These are phyloP conservation scores for Drosophila neocordata DNA, from an alignment of 1,140 invertebrate genomes.

Conservation along the genomic window DNA sequence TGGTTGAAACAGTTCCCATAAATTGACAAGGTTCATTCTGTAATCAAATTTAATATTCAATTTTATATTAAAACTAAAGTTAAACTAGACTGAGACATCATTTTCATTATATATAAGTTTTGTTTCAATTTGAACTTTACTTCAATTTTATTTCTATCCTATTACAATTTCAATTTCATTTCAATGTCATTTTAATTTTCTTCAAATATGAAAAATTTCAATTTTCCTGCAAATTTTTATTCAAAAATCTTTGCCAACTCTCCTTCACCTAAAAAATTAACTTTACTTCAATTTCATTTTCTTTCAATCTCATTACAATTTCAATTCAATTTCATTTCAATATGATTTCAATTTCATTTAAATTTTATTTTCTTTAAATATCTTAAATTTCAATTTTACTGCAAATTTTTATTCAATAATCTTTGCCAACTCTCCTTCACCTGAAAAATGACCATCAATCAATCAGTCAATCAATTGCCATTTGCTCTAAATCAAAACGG, in stretches of 20 bases:
- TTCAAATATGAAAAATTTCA: too few relatives aligned
- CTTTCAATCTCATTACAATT: not conserved
- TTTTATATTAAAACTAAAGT: not conserved
- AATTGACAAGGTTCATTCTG: slow-evolving; percentile 42
- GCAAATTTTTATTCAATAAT: not conserved
- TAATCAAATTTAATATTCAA: not conserved
- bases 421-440: not conserved
- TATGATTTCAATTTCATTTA: not conserved
- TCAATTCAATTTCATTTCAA: not conserved
- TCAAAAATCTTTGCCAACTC: too few relatives aligned
- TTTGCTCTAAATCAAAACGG: slow-evolving; percentile 38
- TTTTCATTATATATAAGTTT: too few relatives aligned
- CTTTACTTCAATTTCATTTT: too few relatives aligned
- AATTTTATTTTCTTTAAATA: not conserved
- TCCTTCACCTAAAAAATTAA: too few relatives aligned
- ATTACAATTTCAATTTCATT: too few relatives aligned
- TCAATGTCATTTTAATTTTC: too few relatives aligned
- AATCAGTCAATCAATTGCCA: slow-evolving; percentile 17
- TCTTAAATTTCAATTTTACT: not conserved
- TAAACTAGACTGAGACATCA: not conserved
- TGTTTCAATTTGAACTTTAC: too few relatives aligned
- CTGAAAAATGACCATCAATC: slow-evolving; percentile 6
- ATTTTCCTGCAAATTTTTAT: too few relatives aligned
- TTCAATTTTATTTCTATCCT: too few relatives aligned
- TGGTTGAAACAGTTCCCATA: slow-evolving; percentile 1